These are phyloP conservation scores for Steatocranus sp. DNA, from an alignment of 2,797 vertebrate species.

Conservation along the genomic window DNA sequence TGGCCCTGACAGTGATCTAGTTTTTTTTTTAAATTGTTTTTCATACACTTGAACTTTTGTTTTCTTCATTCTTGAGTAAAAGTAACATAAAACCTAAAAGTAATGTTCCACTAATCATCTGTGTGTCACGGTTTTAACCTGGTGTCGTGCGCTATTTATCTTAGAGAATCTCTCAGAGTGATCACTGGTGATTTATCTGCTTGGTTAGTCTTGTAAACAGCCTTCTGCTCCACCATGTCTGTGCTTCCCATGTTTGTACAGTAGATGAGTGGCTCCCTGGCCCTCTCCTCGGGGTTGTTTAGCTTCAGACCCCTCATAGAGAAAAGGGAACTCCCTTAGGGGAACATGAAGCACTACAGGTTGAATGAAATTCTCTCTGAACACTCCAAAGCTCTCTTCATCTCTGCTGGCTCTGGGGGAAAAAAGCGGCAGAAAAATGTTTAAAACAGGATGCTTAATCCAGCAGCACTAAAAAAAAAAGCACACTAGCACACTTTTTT, in stretches of 20 bases:
- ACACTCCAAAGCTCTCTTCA: conserved; percentile 64
- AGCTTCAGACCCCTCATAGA: conserved; percentile 64
- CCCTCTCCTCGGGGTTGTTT: conserved; percentile 58
- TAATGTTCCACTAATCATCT: neutral
- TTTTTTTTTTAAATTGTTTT: neutral
- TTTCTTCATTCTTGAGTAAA: neutral
- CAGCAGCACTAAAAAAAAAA: conserved; percentile 28
- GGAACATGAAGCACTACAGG: conserved; percentile 59
- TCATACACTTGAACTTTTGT: neutral
- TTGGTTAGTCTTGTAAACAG: conserved; percentile 45
- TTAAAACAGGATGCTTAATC: conserved; percentile 67
- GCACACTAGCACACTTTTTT: conserved; percentile 11
- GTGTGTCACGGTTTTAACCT: conserved; percentile 7
- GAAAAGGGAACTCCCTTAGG: conserved; percentile 40
- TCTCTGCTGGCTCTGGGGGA: conserved; percentile 53
- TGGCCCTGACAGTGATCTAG: neutral
- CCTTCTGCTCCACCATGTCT: conserved; percentile 42
- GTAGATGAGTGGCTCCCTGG: conserved; percentile 56
- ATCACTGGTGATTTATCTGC: conserved; percentile 34
- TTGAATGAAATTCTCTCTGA: conserved; percentile 66
- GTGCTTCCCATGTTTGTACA: conserved; percentile 58
- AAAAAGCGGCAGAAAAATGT: conserved; percentile 39
- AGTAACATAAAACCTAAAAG: neutral
- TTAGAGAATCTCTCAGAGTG: neutral
- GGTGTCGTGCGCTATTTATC: neutral